Evolutionary conservation across 2,888 invertebrate species (phyloP), one percentile per base, ranked within the genome.

Genomic region (Agrilus cyanescens): DNA sequence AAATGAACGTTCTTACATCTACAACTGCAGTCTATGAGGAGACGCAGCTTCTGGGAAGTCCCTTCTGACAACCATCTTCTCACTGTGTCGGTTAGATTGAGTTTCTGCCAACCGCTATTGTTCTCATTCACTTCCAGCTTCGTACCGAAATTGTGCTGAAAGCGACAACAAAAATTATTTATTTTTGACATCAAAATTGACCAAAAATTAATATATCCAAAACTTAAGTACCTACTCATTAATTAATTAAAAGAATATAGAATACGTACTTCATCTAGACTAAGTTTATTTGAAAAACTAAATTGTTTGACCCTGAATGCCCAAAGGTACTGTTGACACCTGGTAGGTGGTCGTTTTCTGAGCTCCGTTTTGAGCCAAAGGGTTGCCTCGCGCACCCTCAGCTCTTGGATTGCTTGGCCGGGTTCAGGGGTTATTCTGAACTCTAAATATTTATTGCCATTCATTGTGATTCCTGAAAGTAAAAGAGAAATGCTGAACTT

Each of bases 21-120:
- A 35, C 87, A 87, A 54, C 83, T 82, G 67, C 87, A 88, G 68
- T 88, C 87, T 52, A 91, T 81, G 55, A 91, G 74, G 44, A 91
- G 71, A 41, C 83, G 78, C 53, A 91, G 73, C 55, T 78, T 79
- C 50, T 79, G 69, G 29, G 54, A 58, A 52, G 67, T 68, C 20
- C 50, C 44, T 29, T 60, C 60, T 7, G 57, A 50, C 61, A 82
- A 78, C 89, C 89, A 90, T 52, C 75, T 73, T 52, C 79, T 77
- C 45, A 86, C 85, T 38, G 82, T 82, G 46, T 72, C 70, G 49
- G 88, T 87, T 54, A 91, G 74, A 68, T 91, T 87, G 54, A 91
- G 74, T 56, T 86, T 85, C 65, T 86, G 85, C 91, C 91, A 91
- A 38, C 86, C 89, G 50, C 82, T 72, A 48, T 76, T 72, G 38